Conservation (phyloP, 2,797 vertebrate genomes). For the Sphaeramia orbicularis region DNA sequence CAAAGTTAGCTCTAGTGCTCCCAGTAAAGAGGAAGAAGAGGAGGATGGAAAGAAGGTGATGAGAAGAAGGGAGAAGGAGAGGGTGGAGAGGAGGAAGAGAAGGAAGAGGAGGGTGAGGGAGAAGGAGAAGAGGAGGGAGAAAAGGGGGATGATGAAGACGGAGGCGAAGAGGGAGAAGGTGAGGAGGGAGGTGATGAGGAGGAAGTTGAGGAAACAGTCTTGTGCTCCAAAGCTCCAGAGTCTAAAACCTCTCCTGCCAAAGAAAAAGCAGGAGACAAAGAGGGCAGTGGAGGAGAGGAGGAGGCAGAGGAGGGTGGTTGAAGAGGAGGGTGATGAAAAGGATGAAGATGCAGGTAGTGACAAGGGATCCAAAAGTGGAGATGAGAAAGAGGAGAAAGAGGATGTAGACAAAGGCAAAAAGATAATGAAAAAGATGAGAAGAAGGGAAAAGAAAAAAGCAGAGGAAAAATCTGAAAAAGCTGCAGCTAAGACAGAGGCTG, state of each 20-base stretch:
- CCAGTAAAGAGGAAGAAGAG: slow-evolving; percentile 73
- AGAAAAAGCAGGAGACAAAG: slow-evolving; percentile 78
- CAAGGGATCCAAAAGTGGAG: slow-evolving; percentile 73
- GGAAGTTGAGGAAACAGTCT: slow-evolving; percentile 71
- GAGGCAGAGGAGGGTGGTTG: slow-evolving; percentile 54
- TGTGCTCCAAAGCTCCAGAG: slow-evolving; percentile 74
- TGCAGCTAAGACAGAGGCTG: slow-evolving; percentile 77
- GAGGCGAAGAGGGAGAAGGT: slow-evolving; percentile 56
- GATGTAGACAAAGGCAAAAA: slow-evolving; percentile 58
- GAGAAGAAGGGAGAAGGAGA: slow-evolving; percentile 52
- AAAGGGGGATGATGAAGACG: slow-evolving; percentile 57
- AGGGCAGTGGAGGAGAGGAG: slow-evolving; percentile 79
- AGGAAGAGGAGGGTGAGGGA: slow-evolving; percentile 58
- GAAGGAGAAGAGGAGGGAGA: slow-evolving; percentile 43
- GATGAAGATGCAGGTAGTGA: slow-evolving; percentile 71
- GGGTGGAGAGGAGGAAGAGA: slow-evolving; percentile 57
- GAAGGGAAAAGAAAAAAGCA: slow-evolving; percentile 65
- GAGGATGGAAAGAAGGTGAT: slow-evolving; percentile 61
- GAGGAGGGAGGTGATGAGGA: slow-evolving; percentile 69
- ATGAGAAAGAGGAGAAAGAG: slow-evolving; percentile 76
- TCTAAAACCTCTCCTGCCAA: slow-evolving; percentile 75
- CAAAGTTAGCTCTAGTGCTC: slow-evolving; percentile 79
- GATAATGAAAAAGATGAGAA: slow-evolving; percentile 69
- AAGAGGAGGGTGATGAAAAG: slow-evolving; percentile 72
- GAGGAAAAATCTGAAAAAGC: slow-evolving; percentile 62